Percentiles rank a stretch among this genome's conserved stretches.
Evolutionary conservation across 2,797 vertebrate genomes (phyloP).

Genomic region (Amblyopsis hoosieri): DNA sequence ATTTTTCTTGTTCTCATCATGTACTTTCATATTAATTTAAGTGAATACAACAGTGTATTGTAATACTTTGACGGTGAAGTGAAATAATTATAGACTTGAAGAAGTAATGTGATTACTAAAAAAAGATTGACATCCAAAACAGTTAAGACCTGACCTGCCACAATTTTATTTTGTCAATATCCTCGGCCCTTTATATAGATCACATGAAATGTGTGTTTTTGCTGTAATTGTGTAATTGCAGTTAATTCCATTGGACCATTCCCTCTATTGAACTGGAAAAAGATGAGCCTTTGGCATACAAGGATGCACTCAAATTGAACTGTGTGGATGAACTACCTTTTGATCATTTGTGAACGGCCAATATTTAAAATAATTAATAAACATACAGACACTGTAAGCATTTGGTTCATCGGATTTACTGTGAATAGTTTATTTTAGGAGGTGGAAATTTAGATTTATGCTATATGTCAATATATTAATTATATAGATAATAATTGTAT

Average conservation of each 20-base stretch:
- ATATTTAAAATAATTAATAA: background rate
- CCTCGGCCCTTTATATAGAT: background rate
- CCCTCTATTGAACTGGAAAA: background rate
- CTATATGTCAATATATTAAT: too few species aligned
- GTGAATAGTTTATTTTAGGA: too few species aligned
- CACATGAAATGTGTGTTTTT: too few species aligned
- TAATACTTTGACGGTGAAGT: slow-evolving; percentile 62
- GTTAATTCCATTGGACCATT: background rate
- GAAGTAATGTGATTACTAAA: slow-evolving; percentile 47
- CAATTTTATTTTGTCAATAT: slow-evolving; percentile 19
- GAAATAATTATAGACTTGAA: slow-evolving; percentile 58
- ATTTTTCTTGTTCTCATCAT: slow-evolving; percentile 38
- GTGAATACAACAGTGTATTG: slow-evolving; percentile 61
- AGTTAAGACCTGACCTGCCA: slow-evolving; percentile 34
- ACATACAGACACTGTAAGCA: too few species aligned
- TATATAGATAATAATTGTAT: too few species aligned
- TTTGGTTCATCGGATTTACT: too few species aligned
- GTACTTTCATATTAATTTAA: slow-evolving; percentile 60
- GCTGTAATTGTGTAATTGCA: too few species aligned
- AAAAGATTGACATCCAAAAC: slow-evolving; percentile 33
- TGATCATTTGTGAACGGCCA: too few species aligned
- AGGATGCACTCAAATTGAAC: too few species aligned
- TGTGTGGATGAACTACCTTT: too few species aligned
- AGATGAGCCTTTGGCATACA: slow-evolving; percentile 1
- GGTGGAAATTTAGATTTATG: too few species aligned